Evolutionary conservation across 2,113 vertebrate genomes (phyloP).

Genomic region (Pterocles burchelli): DNA sequence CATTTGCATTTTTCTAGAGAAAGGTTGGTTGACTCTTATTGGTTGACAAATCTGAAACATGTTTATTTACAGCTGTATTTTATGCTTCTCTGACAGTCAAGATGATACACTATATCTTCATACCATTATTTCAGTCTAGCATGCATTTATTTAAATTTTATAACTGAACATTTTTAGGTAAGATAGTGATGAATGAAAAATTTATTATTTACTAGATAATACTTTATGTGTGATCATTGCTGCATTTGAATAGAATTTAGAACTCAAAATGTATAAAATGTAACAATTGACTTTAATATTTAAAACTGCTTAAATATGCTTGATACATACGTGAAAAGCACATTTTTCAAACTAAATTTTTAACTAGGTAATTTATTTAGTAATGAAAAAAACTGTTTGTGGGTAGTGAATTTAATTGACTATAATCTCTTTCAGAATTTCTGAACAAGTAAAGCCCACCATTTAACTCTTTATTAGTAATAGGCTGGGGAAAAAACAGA

Average conservation of each 20-base stretch:
- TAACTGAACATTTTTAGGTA: background rate
- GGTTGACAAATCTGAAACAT: background rate
- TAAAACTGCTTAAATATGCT: background rate
- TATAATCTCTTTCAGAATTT: background rate
- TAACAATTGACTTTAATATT: background rate
- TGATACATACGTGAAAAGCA: background rate
- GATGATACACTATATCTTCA: background rate
- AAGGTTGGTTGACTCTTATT: background rate
- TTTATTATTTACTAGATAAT: background rate
- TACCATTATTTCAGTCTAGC: background rate
- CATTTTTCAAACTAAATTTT: background rate
- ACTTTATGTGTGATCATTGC: background rate
- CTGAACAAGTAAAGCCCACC: background rate
- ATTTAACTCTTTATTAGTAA: background rate
- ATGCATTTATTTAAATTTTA: background rate
- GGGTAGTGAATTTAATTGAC: background rate
- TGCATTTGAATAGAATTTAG: background rate
- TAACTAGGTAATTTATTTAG: background rate
- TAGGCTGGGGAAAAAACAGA: background rate
- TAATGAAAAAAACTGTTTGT: background rate
- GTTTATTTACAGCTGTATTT: background rate
- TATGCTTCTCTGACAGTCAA: background rate
- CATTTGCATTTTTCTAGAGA: constrained; percentile 22
- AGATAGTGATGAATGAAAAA: background rate
- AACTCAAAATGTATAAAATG: background rate